phyloP scores from a whole-genome alignment of 2,888 invertebrate species.

The Tipula unca region DNA sequence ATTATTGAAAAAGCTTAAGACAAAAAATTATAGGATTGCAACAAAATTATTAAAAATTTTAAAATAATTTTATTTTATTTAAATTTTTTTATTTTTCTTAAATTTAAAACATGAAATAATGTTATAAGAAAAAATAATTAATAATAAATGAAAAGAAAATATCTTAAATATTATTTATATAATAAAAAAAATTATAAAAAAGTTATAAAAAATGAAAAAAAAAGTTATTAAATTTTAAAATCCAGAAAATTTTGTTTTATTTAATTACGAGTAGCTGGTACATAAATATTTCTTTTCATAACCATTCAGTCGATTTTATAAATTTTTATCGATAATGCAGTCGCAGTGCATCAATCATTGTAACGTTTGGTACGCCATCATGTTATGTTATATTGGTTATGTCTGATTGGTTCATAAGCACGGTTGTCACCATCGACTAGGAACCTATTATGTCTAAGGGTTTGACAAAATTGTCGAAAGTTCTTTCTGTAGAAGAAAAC shows the following conservation, averaged over 20 bases:
- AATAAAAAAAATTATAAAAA: background rate
- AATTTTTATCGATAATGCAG: too few species aligned
- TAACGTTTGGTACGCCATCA: too few species aligned
- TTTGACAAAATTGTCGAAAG: too few species aligned
- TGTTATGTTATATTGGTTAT: too few species aligned
- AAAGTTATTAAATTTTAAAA: conserved; percentile 2
- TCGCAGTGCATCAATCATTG: too few species aligned
- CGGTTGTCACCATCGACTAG: too few species aligned
- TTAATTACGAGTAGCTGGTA: background rate
- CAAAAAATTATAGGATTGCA: background rate
- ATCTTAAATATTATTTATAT: conserved; percentile 8
- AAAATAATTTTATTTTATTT: background rate
- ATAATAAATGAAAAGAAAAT: background rate
- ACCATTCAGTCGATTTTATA: too few species aligned
- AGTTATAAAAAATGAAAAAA: conserved; percentile 10
- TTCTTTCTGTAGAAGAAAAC: too few species aligned
- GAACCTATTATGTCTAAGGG: too few species aligned
- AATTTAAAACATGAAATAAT: background rate
- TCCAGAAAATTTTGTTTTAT: background rate
- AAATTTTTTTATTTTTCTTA: background rate
- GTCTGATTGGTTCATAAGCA: too few species aligned
- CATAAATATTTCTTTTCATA: too few species aligned
- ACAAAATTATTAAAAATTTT: background rate
- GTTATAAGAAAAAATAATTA: background rate
- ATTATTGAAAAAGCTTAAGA: conserved; percentile 2